Conservation (phyloP, 1,140 invertebrate species). For the Lepidostoma basale region DNA sequence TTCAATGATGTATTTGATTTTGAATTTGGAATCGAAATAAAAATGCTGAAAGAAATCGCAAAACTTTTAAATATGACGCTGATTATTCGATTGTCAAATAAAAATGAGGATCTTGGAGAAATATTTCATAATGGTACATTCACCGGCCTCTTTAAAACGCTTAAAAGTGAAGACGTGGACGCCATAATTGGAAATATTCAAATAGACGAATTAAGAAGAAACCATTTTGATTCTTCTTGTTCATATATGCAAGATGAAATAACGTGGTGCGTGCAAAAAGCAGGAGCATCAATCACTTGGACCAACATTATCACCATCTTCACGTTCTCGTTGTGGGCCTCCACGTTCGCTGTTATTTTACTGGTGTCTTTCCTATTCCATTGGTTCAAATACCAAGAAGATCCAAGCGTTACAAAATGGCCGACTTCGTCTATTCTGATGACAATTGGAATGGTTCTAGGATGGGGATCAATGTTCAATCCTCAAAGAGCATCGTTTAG, state of each 20-base stretch:
- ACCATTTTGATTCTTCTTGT: constrained; percentile 56
- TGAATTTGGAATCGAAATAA: constrained; percentile 56
- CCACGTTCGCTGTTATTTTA: constrained; percentile 52
- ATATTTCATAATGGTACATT: constrained; percentile 52
- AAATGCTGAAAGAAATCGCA: constrained; percentile 56
- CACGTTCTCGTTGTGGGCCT: constrained; percentile 57
- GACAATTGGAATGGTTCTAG: constrained; percentile 58
- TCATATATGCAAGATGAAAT: constrained; percentile 60
- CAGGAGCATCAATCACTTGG: constrained; percentile 54
- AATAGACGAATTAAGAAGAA: constrained; percentile 54
- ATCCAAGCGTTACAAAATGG: constrained; percentile 53
- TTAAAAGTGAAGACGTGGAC: constrained; percentile 53
- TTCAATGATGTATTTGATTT: constrained; percentile 56
- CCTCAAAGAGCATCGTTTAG: constrained; percentile 55
- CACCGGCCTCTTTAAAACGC: constrained; percentile 51
- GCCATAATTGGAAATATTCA: constrained; percentile 58
- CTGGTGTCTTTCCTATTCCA: constrained; percentile 55
- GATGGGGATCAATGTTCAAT: constrained; percentile 55
- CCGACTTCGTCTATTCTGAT: constrained; percentile 58
- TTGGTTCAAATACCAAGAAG: constrained; percentile 53
- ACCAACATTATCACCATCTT: constrained; percentile 59
- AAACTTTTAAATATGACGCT: constrained; percentile 57
- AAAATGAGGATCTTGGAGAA: constrained; percentile 55
- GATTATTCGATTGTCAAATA: constrained; percentile 52
- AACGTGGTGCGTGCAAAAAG: constrained; percentile 58